Conservation (phyloP, 2,797 vertebrate genomes). For the Chaenodraco wilsoni region DNA sequence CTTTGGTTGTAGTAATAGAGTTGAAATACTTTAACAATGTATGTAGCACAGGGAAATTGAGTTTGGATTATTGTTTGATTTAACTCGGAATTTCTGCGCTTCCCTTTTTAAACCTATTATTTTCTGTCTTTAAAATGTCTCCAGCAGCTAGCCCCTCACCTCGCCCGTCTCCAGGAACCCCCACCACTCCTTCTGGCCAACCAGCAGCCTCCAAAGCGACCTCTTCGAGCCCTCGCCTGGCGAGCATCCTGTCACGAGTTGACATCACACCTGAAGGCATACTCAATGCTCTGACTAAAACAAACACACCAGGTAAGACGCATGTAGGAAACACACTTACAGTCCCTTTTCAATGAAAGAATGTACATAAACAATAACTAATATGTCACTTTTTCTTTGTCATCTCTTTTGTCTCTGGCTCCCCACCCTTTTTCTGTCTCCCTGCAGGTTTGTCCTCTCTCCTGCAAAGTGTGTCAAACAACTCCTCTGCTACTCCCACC, state of each 20-base stretch:
- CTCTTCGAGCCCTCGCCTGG: constrained; percentile 86
- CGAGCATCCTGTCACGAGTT: constrained; percentile 95
- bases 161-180: constrained; percentile 90
- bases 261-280: constrained; percentile 96
- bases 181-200: constrained; percentile 88
- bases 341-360: background rate
- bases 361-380: background rate
- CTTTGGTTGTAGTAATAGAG: background rate
- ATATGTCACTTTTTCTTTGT: constrained; percentile 6
- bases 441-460: constrained; percentile 92
- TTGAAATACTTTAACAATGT: background rate
- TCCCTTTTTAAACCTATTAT: background rate
- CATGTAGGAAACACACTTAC: accelerated
- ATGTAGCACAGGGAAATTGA: background rate
- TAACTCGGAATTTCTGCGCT: background rate
- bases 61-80: background rate
- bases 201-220: constrained; percentile 84
- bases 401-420: background rate
- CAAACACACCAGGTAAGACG: constrained; percentile 87
- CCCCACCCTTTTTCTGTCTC: constrained; percentile 32
- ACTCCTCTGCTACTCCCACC: constrained; percentile 60
- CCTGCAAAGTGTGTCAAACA: constrained; percentile 91
- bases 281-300: constrained; percentile 89
- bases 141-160: constrained; percentile 91
- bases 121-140: background rate